These are phyloP conservation scores for Rhabditoides inermis DNA, from an alignment of 2,888 invertebrate species.

Conservation along the genomic window DNA sequence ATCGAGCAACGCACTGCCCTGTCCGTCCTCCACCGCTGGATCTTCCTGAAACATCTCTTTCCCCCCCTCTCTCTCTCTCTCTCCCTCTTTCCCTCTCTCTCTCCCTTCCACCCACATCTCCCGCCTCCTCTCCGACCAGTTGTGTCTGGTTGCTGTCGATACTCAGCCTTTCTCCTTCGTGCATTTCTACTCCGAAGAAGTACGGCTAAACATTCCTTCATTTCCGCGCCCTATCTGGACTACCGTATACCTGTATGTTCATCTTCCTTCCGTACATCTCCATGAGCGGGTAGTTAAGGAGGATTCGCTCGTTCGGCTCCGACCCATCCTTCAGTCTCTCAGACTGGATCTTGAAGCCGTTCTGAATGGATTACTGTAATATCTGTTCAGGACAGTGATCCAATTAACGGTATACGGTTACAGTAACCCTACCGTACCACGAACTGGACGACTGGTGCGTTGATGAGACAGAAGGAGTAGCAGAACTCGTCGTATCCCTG, in stretches of 20 bases:
- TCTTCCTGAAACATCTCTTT: no score
- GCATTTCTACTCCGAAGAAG: slow-evolving; percentile 43
- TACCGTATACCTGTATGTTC: slow-evolving; percentile 34
- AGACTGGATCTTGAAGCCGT: slow-evolving; percentile 8
- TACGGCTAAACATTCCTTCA: slow-evolving; percentile 23
- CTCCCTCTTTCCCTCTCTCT: no score
- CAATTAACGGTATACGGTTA: not conserved
- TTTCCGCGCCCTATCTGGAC: no score
- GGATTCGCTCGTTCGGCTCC: slow-evolving; percentile 21
- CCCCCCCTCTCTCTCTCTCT: no score
- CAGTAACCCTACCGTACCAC: slow-evolving; percentile 16
- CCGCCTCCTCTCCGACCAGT: no score
- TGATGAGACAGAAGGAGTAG: slow-evolving; percentile 45
- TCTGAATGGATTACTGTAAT: no score
- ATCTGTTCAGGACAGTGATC: no score
- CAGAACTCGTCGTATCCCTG: slow-evolving; percentile 44
- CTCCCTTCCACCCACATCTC: no score
- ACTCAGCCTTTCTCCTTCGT: no score
- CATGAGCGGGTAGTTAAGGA: slow-evolving; percentile 38
- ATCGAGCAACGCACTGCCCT: no score
- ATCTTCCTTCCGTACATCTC: slow-evolving; percentile 38
- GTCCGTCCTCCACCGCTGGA: no score
- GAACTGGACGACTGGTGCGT: slow-evolving; percentile 46
- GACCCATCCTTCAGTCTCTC: slow-evolving; percentile 6
- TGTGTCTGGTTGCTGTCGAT: no score